Base-by-base conservation (phyloP, 2,113 vertebrate genomes). In the Ophthalmolycus amberensis region DNA sequence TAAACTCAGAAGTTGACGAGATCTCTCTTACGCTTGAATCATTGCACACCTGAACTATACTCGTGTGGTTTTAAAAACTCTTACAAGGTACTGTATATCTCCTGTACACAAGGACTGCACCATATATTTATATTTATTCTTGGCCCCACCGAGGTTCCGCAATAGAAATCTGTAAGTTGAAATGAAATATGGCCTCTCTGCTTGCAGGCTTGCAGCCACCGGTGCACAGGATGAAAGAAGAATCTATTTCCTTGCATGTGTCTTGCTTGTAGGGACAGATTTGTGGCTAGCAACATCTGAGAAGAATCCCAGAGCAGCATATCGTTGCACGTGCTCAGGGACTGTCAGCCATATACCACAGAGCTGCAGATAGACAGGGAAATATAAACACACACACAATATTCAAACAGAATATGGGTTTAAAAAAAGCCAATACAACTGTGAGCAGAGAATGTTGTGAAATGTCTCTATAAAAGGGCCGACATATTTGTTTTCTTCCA, bases 261-360 rank as follows among this genome's bases (percentile, higher is more conserved):
- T 77, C 79, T 60, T 72, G 71, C 90, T 88, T 80, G 74, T 64
- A 65, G 78, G 85, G 85, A 88, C 80, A 77, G 65, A 89, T 91
- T 77, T 88, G 82, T 83, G 85, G 83, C 83, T 83, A 78, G 82
- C 75, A 89, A 79, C 84, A 85, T 91, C 82, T 87, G 89, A 90
- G 66, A 82, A 76, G 70, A 80, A 72, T 84, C 77, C 77, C 87
- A 85, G 42, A 85, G 80, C 89, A 82, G 77, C 80, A 40, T 56
- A 60, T 65, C 80, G 80, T 52, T 85, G 69, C 80, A 82, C 66
- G 83, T 90, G 89, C 83, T 77, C 87, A 77, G 76, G 56, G 73
- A 88, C 79, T 65, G 84, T 80, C 75, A 86, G 80, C 65, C 50
- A 18, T 52, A 62, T 74, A 64, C 56, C 38, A 58, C 83, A 71